phyloP scores from a whole-genome alignment of 2,797 vertebrate species.

The Antrozous pallidus region DNA sequence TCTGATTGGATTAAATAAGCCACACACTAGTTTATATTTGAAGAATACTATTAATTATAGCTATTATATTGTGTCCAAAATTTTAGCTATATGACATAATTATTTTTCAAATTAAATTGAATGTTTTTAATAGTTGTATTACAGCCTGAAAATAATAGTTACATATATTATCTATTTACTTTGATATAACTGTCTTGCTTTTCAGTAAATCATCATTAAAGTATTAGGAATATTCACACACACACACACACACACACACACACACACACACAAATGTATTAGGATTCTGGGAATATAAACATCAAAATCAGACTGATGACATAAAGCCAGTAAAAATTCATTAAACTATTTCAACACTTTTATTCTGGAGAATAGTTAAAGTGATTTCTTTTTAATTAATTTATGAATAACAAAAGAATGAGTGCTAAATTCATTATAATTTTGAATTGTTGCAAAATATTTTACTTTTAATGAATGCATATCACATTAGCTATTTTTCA shows the following conservation, averaged over 20 bases:
- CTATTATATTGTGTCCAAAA: background rate
- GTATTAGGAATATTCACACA: background rate
- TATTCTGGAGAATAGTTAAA: background rate
- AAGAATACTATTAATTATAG: background rate
- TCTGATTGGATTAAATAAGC: background rate
- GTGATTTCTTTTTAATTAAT: background rate
- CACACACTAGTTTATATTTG: background rate
- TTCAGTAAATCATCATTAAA: background rate
- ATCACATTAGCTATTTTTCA: background rate
- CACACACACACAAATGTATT: background rate
- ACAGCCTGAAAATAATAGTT: background rate
- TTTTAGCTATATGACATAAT: background rate
- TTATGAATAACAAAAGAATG: background rate
- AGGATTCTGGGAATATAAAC: background rate
- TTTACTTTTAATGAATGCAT: background rate
- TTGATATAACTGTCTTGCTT: background rate
- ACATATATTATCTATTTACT: background rate
- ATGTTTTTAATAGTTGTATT: background rate
- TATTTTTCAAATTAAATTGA: background rate
- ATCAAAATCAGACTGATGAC: background rate
- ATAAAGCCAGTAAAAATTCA: background rate
- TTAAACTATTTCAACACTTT: background rate
- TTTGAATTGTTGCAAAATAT: background rate
- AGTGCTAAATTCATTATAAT: background rate
- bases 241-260: no score